Base-by-base conservation (phyloP, 1,140 invertebrate species). In the Nomia melanderi region DNA sequence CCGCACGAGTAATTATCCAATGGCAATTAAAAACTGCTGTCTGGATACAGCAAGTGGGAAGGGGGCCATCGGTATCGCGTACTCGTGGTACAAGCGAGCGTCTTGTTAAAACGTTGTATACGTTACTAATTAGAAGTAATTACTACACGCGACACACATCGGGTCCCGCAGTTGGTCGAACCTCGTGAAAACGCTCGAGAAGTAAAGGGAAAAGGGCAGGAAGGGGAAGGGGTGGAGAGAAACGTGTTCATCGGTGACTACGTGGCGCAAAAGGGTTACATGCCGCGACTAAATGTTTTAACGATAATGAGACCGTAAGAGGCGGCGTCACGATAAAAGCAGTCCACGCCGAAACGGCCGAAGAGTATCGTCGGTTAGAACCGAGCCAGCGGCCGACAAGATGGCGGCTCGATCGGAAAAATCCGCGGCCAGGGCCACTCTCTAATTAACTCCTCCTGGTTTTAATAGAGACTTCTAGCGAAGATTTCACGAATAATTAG, bases 81-180 rank as follows among this genome's bases (percentile, higher is more conserved):
- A 64, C 71, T 36, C 50, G 41, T 47, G 27, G 33, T 76, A 75
- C 64, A 57, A 67, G 63, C 73, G 29, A 69, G 64, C 64, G 73
- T 75, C 73, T 69, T 60, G 73, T 69, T 76, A 59, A 36, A 76
- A 47, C 64, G 33, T 76, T 69, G 65, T 69, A 69, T 76, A 76
- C 65, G 73, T 76, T 59, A 76, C 73, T 76, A 76, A 76, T 76
- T 76, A 76, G 73, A 69, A 76, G 73, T 76, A 76, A 76, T 76
- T 76, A 60, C 64, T 59, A 69, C 54, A 56, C 64, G 65, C 69
- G 73, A 69, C 64, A 69, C 60, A 76, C 39, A 66, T 75, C 36
- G 63, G 63, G n/a, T 11, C 63, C 20, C 27, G 5, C 20, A 31
- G 69, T 74, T 66, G 50, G 20, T 9, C 71, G 71, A n/a, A 33